Conservation (phyloP, 2,888 invertebrate species). For the Pollenia amentaria region DNA sequence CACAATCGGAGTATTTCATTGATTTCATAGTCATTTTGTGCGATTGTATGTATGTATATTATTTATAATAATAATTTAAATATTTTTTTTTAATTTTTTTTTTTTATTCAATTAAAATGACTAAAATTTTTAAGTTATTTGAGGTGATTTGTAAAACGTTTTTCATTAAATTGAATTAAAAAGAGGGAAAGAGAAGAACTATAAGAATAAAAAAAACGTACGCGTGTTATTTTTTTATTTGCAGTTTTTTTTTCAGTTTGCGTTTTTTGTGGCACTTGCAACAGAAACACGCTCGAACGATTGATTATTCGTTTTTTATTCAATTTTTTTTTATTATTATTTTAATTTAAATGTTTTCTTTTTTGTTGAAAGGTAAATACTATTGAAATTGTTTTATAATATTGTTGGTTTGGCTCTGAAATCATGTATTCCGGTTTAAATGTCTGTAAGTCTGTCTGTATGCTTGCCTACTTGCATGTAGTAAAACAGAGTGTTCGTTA, state of each 20-base stretch:
- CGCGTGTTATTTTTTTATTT: slow-evolving; percentile 7
- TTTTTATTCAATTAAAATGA: slow-evolving; percentile 51
- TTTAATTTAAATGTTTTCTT: slow-evolving; percentile 49
- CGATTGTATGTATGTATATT: slow-evolving; percentile 30
- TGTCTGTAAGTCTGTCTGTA: too few species aligned
- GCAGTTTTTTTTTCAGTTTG: slow-evolving; percentile 37
- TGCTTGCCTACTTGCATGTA: slow-evolving; percentile 3
- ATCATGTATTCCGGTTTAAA: not conserved
- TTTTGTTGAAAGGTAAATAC: slow-evolving; percentile 62
- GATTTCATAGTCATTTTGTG: slow-evolving; percentile 85
- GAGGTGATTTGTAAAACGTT: slow-evolving; percentile 58
- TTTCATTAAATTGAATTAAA: slow-evolving; percentile 38
- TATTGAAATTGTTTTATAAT: slow-evolving; percentile 59
- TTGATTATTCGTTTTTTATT: slow-evolving; percentile 22
- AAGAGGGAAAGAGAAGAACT: not conserved
- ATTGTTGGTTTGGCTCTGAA: slow-evolving; percentile 21
- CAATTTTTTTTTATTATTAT: slow-evolving; percentile 19
- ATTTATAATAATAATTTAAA: slow-evolving; percentile 36
- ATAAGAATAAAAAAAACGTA: slow-evolving; percentile 8
- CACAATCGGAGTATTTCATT: slow-evolving; percentile 85
- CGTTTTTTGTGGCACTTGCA: slow-evolving; percentile 37
- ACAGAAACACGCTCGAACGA: slow-evolving; percentile 6
- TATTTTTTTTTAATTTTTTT: slow-evolving; percentile 14
- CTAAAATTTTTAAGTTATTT: slow-evolving; percentile 57
- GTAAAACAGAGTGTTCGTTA: slow-evolving; percentile 30